These are phyloP conservation scores for Drosophila teissieri DNA, from an alignment of 1,140 invertebrate species.

Conservation along the genomic window DNA sequence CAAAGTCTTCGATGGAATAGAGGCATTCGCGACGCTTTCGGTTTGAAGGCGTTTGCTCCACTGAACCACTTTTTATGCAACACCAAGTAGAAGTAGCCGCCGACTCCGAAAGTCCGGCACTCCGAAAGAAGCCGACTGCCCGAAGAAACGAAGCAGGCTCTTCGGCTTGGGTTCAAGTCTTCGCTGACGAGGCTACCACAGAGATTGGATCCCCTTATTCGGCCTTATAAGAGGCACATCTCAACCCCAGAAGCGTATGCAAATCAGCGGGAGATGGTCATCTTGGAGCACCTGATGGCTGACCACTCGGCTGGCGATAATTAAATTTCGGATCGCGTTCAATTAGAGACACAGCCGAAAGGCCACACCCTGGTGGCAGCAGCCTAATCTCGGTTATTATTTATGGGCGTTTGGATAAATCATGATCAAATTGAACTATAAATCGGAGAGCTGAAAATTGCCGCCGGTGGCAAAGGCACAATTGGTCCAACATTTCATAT, in stretches of 20 bases:
- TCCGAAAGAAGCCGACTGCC: conserved; percentile 13
- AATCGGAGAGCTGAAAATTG: conserved; percentile 54
- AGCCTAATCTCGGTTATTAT: conserved; percentile 51
- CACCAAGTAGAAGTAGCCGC: conserved; percentile 65
- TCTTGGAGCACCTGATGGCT: conserved; percentile 40
- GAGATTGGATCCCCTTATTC: neutral
- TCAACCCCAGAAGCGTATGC: conserved; percentile 17
- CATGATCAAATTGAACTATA: conserved; percentile 73
- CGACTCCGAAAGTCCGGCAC: conserved; percentile 30
- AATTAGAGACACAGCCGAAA: conserved; percentile 34
- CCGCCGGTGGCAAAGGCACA: conserved; percentile 57
- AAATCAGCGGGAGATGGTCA: conserved; percentile 34
- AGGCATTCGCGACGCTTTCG: conserved; percentile 58
- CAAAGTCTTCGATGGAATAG: conserved; percentile 3
- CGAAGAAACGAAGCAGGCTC: conserved; percentile 30
- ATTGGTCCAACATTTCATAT: conserved; percentile 71
- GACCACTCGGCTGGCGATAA: conserved; percentile 39
- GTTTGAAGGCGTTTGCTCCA: conserved; percentile 82
- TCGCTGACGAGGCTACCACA: neutral
- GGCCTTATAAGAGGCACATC: neutral
- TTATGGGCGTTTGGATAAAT: conserved; percentile 73
- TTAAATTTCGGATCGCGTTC: conserved; percentile 41
- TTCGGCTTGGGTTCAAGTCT: conserved; percentile 7
- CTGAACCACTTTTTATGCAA: conserved; percentile 83
- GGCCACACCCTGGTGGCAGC: conserved; percentile 31